These are phyloP conservation scores for Rallus limicola DNA, from an alignment of 2,113 vertebrate species.

Conservation along the genomic window DNA sequence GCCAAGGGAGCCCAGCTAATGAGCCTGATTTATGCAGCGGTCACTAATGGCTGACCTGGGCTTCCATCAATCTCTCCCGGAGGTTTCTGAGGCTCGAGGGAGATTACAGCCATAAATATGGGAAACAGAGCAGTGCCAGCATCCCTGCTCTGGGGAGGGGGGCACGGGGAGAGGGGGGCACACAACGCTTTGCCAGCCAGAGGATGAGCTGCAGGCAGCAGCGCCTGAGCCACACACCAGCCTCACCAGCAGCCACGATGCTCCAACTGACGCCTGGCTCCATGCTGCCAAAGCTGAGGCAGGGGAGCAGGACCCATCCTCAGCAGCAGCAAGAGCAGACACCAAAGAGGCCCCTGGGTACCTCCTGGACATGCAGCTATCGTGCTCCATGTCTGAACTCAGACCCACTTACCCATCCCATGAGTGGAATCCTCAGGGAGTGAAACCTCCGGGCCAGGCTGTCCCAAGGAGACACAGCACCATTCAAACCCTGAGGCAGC, in stretches of 20 bases:
- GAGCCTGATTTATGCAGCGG: slow-evolving; percentile 50
- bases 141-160: not conserved
- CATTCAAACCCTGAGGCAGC: not conserved
- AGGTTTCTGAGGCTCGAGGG: slow-evolving; percentile 20
- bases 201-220: not conserved
- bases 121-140: not conserved
- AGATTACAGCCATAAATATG: slow-evolving; percentile 32
- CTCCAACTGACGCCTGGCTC: not conserved
- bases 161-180: not conserved
- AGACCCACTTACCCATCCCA: too few species aligned
- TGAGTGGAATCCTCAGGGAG: accelerated
- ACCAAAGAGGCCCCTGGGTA: not conserved
- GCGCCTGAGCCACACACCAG: not conserved
- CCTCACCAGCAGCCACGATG: not conserved
- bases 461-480: not conserved
- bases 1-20: slow-evolving; percentile 32
- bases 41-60: slow-evolving; percentile 58
- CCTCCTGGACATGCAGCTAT: not conserved
- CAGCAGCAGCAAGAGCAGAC: not conserved
- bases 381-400: not conserved
- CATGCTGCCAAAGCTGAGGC: accelerated
- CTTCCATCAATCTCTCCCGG: slow-evolving; percentile 46
- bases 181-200: not conserved
- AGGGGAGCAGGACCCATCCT: not conserved
- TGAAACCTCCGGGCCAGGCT: not conserved